Evolutionary conservation across 2,113 vertebrate genomes (phyloP), one percentile per base, ranked within the genome.

Genomic region (Chunga burmeisteri): DNA sequence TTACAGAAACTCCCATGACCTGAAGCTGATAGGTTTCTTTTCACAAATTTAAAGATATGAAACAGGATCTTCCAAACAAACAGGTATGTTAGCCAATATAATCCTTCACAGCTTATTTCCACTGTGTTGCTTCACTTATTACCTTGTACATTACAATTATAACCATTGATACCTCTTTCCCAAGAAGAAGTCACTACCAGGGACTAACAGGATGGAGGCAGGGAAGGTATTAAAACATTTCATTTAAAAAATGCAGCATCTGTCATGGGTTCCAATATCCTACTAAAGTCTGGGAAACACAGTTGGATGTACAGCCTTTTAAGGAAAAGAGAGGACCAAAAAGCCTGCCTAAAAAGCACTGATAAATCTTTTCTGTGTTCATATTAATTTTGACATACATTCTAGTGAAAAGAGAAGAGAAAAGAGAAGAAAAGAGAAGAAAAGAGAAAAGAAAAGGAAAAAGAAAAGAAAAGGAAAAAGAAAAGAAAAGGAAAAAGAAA

Each of bases 301-400:
- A 97, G 86, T 96, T 95, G 94, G 87, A 93, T 94, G 50, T 49
- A 74, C 11, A 49, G 53, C 27, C 52, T 95, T 97, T 94, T 95
- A 95, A 93, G 75, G 90, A 96, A 79, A 96, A 91, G 46, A 97
- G 82, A 96, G 53, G 97, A 93, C 72, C 68, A 75, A 92, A 89
- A 96, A 92, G 94, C 70, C 88, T 94, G 82, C 93, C 96, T 77
- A 65, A 77, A 87, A 95, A 96, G 59, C 74, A 96, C 97, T 96
- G 95, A 97, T 97, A 97, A 97, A 97, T 98, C 97, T 98, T 97
- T 96, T 95, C 94, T 95, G 95, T 90, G 83, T 90, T 97, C 82
- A 94, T 83, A 86, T 98, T 86, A 97, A 77, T 95, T 97, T 85
- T 97, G 93, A 97, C 95, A 94, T 93, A 97, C 47, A 23, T 88